Evolutionary conservation across 2,888 invertebrate species (phyloP).

Genomic region (Amorpha juglandis): DNA sequence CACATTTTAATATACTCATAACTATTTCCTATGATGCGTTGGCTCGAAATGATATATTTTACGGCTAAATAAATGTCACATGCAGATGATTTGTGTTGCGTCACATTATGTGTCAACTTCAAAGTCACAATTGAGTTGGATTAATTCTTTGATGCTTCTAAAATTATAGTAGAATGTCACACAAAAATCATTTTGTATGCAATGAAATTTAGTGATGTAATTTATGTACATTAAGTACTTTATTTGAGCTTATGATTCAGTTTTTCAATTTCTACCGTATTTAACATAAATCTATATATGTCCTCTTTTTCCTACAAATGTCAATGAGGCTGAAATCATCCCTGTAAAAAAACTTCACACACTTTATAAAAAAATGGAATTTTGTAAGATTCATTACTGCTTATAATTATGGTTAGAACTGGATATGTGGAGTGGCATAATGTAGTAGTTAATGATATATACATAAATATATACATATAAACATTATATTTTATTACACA

Average conservation of each 20-base stretch:
- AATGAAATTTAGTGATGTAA: background rate
- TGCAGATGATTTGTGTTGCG: slow-evolving; percentile 9
- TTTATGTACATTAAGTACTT: background rate
- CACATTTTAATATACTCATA: slow-evolving; percentile 6
- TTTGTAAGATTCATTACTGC: too few species aligned
- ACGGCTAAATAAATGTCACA: slow-evolving; percentile 20
- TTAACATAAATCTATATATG: too few species aligned
- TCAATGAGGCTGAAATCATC: too few species aligned
- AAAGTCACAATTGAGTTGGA: slow-evolving; percentile 10
- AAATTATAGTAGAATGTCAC: background rate
- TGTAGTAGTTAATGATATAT: too few species aligned
- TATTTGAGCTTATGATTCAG: background rate
- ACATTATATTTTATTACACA: too few species aligned
- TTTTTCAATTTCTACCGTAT: background rate
- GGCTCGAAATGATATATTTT: background rate
- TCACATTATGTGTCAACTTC: slow-evolving; percentile 20
- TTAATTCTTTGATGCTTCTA: slow-evolving; percentile 17
- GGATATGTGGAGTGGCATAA: too few species aligned
- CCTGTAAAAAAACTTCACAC: too few species aligned
- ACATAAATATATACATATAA: too few species aligned
- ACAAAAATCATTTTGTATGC: background rate
- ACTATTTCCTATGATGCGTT: slow-evolving; percentile 7
- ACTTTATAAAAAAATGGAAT: too few species aligned
- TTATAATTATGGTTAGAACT: too few species aligned
- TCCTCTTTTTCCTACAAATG: too few species aligned